A percentile compares a stretch with the other conserved stretches of the same genome.
These are phyloP conservation scores for Melanchra persicariae DNA, from an alignment of 2,888 invertebrate species.

Conservation along the genomic window DNA sequence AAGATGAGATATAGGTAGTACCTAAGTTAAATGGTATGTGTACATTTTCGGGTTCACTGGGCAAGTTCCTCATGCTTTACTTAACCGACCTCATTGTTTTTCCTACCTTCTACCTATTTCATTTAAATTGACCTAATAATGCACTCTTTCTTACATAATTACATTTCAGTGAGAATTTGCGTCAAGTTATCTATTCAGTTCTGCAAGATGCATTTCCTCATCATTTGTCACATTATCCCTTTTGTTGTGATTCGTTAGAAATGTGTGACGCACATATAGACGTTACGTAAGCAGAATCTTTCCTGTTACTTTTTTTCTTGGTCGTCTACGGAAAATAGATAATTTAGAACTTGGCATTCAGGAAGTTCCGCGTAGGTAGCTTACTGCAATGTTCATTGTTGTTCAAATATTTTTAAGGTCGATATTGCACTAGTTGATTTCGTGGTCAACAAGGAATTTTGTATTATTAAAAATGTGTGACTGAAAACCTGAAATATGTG, in stretches of 20 bases:
- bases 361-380: conserved; percentile 50
- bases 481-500: not conserved
- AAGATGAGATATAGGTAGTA: not conserved
- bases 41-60: too few species aligned
- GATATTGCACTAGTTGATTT: conserved; percentile 15
- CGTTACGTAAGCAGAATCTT: conserved; percentile 1
- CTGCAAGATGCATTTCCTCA: not conserved
- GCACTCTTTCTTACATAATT: too few species aligned
- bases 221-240: not conserved
- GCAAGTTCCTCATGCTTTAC: too few species aligned
- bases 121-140: not conserved
- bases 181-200: not conserved
- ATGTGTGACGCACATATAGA: conserved; percentile 29
- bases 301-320: conserved; percentile 10
- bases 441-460: conserved; percentile 3
- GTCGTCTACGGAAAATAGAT: conserved; percentile 13
- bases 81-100: too few species aligned
- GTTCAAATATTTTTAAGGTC: conserved; percentile 33
- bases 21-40: not conserved
- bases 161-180: not conserved
- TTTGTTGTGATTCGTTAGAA: conserved; percentile 25
- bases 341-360: conserved; percentile 38
- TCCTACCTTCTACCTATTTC: not conserved
- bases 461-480: not conserved
- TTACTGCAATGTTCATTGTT: conserved; percentile 42